Conservation (phyloP, 2,797 vertebrate species). For the Lithobates sylvaticus region DNA sequence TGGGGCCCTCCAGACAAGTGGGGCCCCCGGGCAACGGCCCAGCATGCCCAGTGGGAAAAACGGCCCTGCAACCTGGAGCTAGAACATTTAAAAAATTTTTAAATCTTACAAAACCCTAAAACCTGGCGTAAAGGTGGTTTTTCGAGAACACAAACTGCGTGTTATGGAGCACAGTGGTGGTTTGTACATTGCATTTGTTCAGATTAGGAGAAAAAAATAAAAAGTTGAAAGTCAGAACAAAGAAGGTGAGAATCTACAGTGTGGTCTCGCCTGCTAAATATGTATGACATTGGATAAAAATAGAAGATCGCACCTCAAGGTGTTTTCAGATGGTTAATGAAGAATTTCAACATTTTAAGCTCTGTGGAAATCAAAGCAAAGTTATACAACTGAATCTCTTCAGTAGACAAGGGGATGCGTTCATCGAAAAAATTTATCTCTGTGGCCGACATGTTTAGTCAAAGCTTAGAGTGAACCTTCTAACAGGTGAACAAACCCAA, state of each 20-base stretch:
- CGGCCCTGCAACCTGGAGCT: too few species aligned
- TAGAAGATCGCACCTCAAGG: constrained; percentile 46
- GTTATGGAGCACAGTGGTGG: neutral
- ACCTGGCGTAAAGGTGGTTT: neutral
- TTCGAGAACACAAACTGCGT: neutral
- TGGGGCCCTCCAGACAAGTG: too few species aligned
- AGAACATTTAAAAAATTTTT: too few species aligned
- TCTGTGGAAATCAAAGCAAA: constrained; percentile 22
- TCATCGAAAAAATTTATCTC: neutral
- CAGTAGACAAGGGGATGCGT: neutral
- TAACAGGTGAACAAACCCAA: too few species aligned
- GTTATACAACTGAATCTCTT: neutral
- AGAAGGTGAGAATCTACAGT: constrained; percentile 17
- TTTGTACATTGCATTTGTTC: neutral
- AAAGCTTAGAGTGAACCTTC: too few species aligned
- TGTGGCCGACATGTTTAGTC: too few species aligned
- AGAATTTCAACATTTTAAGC: constrained; percentile 30
- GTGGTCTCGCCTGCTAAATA: constrained; percentile 21
- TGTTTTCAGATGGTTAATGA: constrained; percentile 50
- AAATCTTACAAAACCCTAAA: too few species aligned
- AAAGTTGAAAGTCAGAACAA: neutral
- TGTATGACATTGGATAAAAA: constrained; percentile 46
- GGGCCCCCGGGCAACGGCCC: too few species aligned
- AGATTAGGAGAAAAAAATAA: neutral
- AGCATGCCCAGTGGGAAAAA: too few species aligned